Percentiles rank a stretch among this genome's conserved stretches.
Evolutionary conservation across 2,888 invertebrate genomes (phyloP).

Genomic region (Drosophila falleni): DNA sequence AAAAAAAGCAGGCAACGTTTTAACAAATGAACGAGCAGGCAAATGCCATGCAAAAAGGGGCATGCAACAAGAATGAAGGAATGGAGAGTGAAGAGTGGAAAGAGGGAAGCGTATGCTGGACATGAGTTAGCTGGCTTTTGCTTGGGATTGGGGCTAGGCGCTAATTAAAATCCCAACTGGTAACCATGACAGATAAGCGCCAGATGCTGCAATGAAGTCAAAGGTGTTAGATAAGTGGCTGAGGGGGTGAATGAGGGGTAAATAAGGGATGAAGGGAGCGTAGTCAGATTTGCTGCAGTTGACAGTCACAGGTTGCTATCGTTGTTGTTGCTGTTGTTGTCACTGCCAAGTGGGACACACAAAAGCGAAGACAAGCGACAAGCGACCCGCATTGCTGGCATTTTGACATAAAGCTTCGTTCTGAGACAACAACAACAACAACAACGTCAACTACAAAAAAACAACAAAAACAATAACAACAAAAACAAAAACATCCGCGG

Average conservation of each 20-base stretch:
- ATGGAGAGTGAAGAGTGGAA: background rate
- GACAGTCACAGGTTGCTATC: conserved; percentile 27
- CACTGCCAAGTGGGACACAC: conserved; percentile 68
- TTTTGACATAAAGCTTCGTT: conserved; percentile 63
- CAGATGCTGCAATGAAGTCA: conserved; percentile 65
- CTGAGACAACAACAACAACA: conserved; percentile 18
- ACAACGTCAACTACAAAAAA: background rate
- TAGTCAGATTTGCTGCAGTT: conserved; percentile 61
- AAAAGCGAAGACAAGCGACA: conserved; percentile 57
- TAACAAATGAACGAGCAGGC: conserved; percentile 76
- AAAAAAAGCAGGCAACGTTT: conserved; percentile 69
- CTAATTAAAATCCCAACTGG: conserved; percentile 75
- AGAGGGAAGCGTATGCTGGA: conserved; percentile 17
- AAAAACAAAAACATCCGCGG: conserved; percentile 39
- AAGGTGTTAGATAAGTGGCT: conserved; percentile 76
- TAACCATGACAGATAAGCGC: conserved; percentile 78
- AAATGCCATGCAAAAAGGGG: conserved; percentile 65
- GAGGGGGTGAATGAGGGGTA: conserved; percentile 23
- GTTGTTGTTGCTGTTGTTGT: conserved; percentile 32
- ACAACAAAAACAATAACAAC: conserved; percentile 1
- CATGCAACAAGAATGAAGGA: conserved; percentile 7
- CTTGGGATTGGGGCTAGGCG: conserved; percentile 34
- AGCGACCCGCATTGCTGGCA: conserved; percentile 72
- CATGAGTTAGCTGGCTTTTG: conserved; percentile 39
- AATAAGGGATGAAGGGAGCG: background rate